A percentile compares a stretch with the other conserved stretches of the same genome.
These are phyloP conservation scores for Oreohelix idahoensis DNA, from an alignment of 1,140 invertebrate genomes.

Conservation along the genomic window DNA sequence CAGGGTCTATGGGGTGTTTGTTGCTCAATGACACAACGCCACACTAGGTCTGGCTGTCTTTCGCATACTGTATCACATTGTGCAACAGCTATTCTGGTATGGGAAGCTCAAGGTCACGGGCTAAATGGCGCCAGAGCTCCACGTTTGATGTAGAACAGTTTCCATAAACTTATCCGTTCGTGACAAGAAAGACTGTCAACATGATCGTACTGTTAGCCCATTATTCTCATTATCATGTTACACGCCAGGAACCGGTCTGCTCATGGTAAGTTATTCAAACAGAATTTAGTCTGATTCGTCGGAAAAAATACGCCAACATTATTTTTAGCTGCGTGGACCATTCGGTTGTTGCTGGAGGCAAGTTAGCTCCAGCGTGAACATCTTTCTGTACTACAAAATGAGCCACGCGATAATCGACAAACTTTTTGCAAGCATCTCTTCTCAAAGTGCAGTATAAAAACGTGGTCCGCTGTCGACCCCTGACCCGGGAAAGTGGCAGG, in stretches of 20 bases:
- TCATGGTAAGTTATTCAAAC: neutral
- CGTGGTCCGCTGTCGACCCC: neutral
- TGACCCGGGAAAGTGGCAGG: neutral
- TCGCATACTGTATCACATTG: neutral
- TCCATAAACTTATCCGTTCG: neutral
- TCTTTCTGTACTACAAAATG: slow-evolving; percentile 22
- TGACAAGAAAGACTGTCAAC: slow-evolving; percentile 16
- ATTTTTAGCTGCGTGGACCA: neutral
- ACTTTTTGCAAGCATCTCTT: neutral
- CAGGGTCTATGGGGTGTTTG: neutral
- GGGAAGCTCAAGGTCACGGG: slow-evolving; percentile 1
- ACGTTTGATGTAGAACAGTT: neutral
- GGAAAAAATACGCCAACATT: slow-evolving; percentile 3
- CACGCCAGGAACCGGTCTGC: neutral
- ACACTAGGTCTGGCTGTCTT: neutral
- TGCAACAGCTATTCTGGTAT: slow-evolving; percentile 19
- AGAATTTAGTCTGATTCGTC: neutral
- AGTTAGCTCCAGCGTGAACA: slow-evolving; percentile 15
- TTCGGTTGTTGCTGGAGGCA: neutral
- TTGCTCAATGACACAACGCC: neutral
- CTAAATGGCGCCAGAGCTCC: neutral
- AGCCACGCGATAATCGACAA: slow-evolving; percentile 9
- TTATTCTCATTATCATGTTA: neutral
- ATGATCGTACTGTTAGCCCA: slow-evolving; percentile 11
- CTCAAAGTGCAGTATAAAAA: neutral